A percentile compares a stretch with the other conserved stretches of the same genome.
Evolutionary conservation across 2,797 vertebrate genomes (phyloP).

Genomic region (Neoniphon sammara): DNA sequence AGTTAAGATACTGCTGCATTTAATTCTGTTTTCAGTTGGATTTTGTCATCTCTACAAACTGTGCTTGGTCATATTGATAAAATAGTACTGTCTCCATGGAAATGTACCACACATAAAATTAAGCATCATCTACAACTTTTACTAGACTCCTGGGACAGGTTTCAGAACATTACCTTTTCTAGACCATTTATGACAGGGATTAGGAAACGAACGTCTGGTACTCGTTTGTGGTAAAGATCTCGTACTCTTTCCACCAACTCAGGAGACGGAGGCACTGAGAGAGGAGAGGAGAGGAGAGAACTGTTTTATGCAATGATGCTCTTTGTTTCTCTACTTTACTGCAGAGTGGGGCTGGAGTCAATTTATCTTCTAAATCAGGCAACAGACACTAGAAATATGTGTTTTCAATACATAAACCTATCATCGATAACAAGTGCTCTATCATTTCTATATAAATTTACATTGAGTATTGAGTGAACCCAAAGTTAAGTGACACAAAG

Average conservation of each 20-base stretch:
- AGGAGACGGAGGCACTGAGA: conserved; percentile 91
- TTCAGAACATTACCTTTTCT: conserved; percentile 86
- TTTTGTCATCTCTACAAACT: too few relatives aligned
- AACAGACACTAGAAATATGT: too few relatives aligned
- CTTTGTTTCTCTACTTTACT: not conserved
- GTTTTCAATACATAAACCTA: too few relatives aligned
- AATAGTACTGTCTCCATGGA: too few relatives aligned
- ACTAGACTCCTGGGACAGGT: not conserved
- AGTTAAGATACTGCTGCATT: not conserved
- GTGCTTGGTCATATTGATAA: too few relatives aligned
- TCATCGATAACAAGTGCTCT: too few relatives aligned
- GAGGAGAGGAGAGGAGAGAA: not conserved
- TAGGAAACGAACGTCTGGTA: conserved; percentile 94
- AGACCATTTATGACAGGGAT: conserved; percentile 96
- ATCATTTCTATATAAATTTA: not conserved
- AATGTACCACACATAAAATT: not conserved
- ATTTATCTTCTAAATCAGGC: not conserved
- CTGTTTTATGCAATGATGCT: not conserved
- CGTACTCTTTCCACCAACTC: conserved; percentile 95
- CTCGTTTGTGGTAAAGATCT: conserved; percentile 94
- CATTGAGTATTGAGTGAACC: not conserved
- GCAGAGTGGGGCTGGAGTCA: not conserved
- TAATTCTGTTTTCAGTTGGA: not conserved
- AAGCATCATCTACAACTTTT: not conserved
- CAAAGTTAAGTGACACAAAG: too few relatives aligned